Evolutionary conservation across 2,113 vertebrate species (phyloP).

Genomic region (Chauna torquata): DNA sequence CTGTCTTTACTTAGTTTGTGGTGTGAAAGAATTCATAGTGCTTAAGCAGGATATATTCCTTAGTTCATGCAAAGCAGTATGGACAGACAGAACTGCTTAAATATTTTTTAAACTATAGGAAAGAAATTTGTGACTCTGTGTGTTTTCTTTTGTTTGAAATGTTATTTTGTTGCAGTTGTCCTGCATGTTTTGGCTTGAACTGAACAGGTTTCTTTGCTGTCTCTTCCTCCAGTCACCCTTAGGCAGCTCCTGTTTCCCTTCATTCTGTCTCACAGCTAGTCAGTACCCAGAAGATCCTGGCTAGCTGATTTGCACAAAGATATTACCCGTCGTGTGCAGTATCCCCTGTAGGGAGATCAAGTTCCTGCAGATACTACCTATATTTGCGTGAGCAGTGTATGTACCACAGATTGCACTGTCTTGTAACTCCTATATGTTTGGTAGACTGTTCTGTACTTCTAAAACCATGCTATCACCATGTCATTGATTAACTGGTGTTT

Average conservation of each 20-base stretch:
- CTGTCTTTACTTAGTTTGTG: neutral
- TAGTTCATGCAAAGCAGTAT: neutral
- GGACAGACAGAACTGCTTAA: neutral
- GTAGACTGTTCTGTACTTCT: neutral
- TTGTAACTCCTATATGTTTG: neutral
- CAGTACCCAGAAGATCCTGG: neutral
- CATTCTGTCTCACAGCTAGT: neutral
- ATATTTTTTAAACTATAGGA: neutral
- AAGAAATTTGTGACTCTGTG: neutral
- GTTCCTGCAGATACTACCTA: neutral
- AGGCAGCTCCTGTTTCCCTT: neutral
- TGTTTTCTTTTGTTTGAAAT: neutral
- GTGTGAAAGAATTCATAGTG: neutral
- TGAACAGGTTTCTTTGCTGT: neutral
- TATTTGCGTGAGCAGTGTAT: too few species aligned
- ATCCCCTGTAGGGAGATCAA: neutral
- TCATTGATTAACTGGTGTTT: neutral
- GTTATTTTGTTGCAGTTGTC: neutral
- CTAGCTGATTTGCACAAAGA: neutral
- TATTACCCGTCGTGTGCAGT: neutral
- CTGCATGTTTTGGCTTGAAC: conserved; percentile 30
- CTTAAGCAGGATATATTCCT: neutral
- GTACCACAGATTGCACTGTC: neutral
- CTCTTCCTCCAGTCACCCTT: neutral
- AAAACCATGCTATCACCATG: neutral